Evolutionary conservation across 1,140 invertebrate genomes (phyloP), one percentile per base, ranked within the genome.

Genomic region (Harlomillsia oculata): DNA sequence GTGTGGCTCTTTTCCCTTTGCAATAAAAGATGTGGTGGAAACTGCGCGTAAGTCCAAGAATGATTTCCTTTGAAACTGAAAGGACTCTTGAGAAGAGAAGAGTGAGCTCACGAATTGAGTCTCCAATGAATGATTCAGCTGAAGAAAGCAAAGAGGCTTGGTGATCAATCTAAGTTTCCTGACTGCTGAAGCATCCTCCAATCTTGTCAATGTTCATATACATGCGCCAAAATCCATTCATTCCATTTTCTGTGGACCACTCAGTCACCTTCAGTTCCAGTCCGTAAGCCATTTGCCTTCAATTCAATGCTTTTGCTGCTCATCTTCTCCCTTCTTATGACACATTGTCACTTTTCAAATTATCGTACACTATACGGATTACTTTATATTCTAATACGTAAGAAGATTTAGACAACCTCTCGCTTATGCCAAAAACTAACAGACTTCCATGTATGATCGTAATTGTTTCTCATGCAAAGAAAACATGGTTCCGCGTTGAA

Each of bases 11-110:
- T 18, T 41, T 6, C 18, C 44, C 23, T 11, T 9, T 14, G 32
- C 39, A 40, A 29, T 53, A 53, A 53, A 43, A 40, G 51, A 43
- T 53, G 51, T 53, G 13, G 51, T 6, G 8, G 39, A 53, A 53
- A 53, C 28, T 48, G 28, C 36, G 30, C 28, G 45, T 30, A 20
- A 48, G 45, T 30, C n/a, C n/a, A n/a, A 32, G 28, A 30, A 32
- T 32, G 45, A 32, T 48, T 48, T 48, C 36, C 45, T 48, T 48
- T 48, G 30, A 21, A 48, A 41, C 16, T 18, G 18, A 41, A 13
- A 41, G 39, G n/a, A n/a, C n/a, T n/a, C 39, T 18, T 41, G 37
- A 40, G 37, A 16, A 14, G 21, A 41, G 18, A 23, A 18, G 39
- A 43, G 2, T 28, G 29, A 48, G 16, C 30, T 32, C 30, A 16